Base-by-base conservation (phyloP, 2,888 invertebrate genomes). In the Hetaerina titia region DNA sequence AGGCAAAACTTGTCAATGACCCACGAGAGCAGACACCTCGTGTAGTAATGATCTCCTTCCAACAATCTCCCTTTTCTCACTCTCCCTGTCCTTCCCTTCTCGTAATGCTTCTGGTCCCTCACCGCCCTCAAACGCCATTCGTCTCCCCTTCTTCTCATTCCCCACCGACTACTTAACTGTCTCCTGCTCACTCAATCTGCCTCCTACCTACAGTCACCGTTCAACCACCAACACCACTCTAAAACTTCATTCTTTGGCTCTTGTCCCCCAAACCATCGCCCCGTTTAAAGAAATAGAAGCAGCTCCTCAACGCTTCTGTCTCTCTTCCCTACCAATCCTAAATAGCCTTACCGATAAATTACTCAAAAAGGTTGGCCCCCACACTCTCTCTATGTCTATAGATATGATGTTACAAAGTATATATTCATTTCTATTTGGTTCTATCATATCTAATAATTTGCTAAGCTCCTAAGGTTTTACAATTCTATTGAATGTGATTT, bases 21-120 rank as follows among this genome's bases (percentile, higher is more conserved):
- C 92, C 92, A 22, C 57, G n/a, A 74, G 92, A 92, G 69, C 92
- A 74, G 92, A 92, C 92, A 92, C 92, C 69, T 92, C 92, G 56
- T 69, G 69, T 69, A 57, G 92, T 92, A 92, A 92, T 92, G 92
- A 92, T 92, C 92, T 69, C 92, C 92, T 74, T 5, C 89, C 58
- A 69, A 69, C 90, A 64, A 90, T 64, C 92, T 74, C 69, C 57
- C n/a, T 92, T 81, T 31, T 22, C 81, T 64, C 92, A 19, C 45
- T 4, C 4, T 57, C 89, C 22, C 57, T 13, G 22, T 81, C 81
- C 22, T 22, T n/a, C n/a, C 69, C n/a, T 5, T 69, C 31, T 81
- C 31, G 13, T 31, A 11, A 25, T 81, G 7, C n/a, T 13, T 69
- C 15, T 90, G 63, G 31, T 45, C 64, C 90, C 31, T 64, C 13